phyloP scores from a whole-genome alignment of 2,888 invertebrate genomes.

The Agelastica alni region DNA sequence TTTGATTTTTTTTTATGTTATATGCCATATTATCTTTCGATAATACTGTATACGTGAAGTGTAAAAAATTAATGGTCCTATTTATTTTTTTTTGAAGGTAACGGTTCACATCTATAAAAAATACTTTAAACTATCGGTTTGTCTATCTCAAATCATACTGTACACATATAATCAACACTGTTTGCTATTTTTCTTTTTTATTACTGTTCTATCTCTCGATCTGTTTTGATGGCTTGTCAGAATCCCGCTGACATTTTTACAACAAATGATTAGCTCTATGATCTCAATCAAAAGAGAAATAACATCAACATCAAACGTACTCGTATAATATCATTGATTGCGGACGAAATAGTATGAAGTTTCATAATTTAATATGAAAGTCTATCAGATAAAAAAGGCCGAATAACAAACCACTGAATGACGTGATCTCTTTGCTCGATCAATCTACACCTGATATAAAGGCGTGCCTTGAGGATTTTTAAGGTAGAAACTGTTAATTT shows the following conservation, averaged over 20 bases:
- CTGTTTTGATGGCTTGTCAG: slow-evolving; percentile 14
- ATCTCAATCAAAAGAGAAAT: slow-evolving; percentile 18
- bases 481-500: no score
- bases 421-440: slow-evolving; percentile 19
- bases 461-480: background rate
- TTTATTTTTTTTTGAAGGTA: no score
- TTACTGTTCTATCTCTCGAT: slow-evolving; percentile 5
- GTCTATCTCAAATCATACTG: no score
- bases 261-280: slow-evolving; percentile 11
- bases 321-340: slow-evolving; percentile 19
- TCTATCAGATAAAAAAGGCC: slow-evolving; percentile 23
- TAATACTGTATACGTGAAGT: no score
- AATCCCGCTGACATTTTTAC: slow-evolving; percentile 19
- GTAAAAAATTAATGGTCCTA: no score
- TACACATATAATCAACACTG: background rate
- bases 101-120: no score
- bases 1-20: no score
- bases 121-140: no score
- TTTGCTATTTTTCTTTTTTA: background rate
- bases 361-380: slow-evolving; percentile 22
- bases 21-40: no score
- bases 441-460: background rate
- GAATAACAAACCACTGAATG: slow-evolving; percentile 20
- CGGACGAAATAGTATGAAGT: slow-evolving; percentile 12
- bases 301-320: slow-evolving; percentile 15